Evolutionary conservation across 2,797 vertebrate genomes (phyloP), one percentile per base, ranked within the genome.

Genomic region (Amphiprion clarkii): DNA sequence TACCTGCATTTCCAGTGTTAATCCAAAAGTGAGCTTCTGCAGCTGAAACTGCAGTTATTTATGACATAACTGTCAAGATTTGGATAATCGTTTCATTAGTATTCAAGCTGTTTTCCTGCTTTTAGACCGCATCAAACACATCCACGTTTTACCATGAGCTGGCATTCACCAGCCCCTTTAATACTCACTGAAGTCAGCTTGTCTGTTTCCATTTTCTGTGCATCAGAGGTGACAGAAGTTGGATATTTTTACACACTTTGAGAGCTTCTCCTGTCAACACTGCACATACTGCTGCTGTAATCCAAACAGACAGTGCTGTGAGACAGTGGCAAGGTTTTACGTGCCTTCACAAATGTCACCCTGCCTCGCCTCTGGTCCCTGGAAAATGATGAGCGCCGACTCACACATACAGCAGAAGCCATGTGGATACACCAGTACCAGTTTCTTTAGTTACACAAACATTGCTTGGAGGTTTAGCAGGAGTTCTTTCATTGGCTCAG

Each of bases 301-400:
- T 90, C 82, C 60, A 53, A 89, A 75, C 89, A 84, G 89, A 92
- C 91, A 85, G 79, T 23, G 76, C 78, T 73, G 76, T 33, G 71
- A 85, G 80, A 89, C 81, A 54, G 67, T 68, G 77, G 83, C 85
- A 85, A 87, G 85, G 89, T 87, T 91, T 84, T 78, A 82, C 64
- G 40, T 82, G 88, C 86, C 88, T 88, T 88, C 83, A 84, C 67
- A 92, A 90, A 93, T 91, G 89, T 92, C 90, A 89, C 66, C 55
- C 61, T 29, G 27, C 71, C 68, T 74, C 33, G 44, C 78, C 74
- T 83, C 61, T 42, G 65, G 60, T 76, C 21, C 21, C 66, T 46
- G 64, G 56, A 63, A 79, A 65, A 31, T 56, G 74, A 80, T 59
- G 78, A 61, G 63, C 13, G 21, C 55, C 11, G 36, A 79, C 79